Evolutionary conservation across 2,113 vertebrate genomes (phyloP).

Genomic region (Hucho hucho): DNA sequence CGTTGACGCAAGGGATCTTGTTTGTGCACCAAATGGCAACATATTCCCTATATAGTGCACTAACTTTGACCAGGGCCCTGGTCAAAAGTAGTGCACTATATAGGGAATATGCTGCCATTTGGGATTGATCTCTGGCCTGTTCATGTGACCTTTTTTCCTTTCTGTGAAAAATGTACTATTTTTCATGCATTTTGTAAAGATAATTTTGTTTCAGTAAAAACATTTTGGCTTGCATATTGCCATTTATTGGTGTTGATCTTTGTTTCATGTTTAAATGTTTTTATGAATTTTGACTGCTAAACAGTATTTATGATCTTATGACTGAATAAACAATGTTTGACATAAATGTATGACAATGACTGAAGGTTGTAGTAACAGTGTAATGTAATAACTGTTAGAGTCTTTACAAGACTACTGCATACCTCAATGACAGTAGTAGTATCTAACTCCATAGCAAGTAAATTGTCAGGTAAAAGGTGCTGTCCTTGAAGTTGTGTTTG

Average conservation of each 20-base stretch:
- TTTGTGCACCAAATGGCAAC: not conserved
- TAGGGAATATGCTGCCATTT: no score
- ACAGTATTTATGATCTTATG: no score
- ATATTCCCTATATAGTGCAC: no score
- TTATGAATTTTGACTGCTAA: not conserved
- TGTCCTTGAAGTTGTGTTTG: no score
- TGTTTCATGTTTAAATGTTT: not conserved
- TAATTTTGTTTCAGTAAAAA: slow-evolving; percentile 63
- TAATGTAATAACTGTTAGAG: not conserved
- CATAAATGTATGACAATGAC: not conserved
- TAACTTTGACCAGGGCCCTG: no score
- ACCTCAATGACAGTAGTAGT: no score
- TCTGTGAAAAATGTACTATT: slow-evolving; percentile 33
- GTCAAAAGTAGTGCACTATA: no score
- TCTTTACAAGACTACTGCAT: not conserved
- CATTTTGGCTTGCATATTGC: slow-evolving; percentile 33
- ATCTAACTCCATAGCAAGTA: no score
- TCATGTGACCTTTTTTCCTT: slow-evolving; percentile 17
- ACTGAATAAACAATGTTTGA: no score
- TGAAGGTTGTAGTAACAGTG: not conserved
- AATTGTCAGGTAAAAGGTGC: no score
- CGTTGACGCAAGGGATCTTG: slow-evolving; percentile 14
- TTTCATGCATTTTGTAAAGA: slow-evolving; percentile 62
- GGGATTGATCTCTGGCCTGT: slow-evolving; percentile 18
- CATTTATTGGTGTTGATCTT: slow-evolving; percentile 6